Evolutionary conservation across 2,888 invertebrate species (phyloP), one percentile per base, ranked within the genome.

Genomic region (Pantelozetes paolii): DNA sequence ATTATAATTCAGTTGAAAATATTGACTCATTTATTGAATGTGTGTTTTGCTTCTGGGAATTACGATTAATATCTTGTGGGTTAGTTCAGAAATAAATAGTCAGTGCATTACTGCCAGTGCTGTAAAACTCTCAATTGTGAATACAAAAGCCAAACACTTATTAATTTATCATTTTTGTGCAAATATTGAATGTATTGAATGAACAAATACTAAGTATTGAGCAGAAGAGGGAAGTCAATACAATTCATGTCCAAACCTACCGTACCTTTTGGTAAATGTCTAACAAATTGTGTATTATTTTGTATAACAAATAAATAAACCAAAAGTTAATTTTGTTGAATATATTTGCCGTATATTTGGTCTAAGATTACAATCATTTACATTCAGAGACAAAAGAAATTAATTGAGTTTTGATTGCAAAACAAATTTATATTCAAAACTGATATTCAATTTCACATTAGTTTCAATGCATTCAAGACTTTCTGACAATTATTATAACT

Each of bases 151-250:
- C 59, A 20, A 62, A 26, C 30, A 32, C n/a, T 62, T n/a, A 32
- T 62, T 62, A 32, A 32, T 62, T 62, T 62, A 62, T 62, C 13
- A 62, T 62, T 30, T 62, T 62, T 54, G 26, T 20, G 23, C 54
- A 62, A 62, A 62, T 32, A 62, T 62, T 62, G 13, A 62, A 57
- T 57, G 57, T 23, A 50, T 50, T 50, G 2, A 50, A 50, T 50
- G n/a, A n/a, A 54, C 6, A 26, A 54, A 54, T 54, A 54, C 6
- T n/a, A n/a, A n/a, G n/a, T n/a, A n/a, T n/a, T 15, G 45, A 15
- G 15, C 18, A 45, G 45, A 45, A 36, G n/a, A 8, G 50, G 20
- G 50, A 5, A 54, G 20, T 54, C 9, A 26, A 26, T 54, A 26
- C 26, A 18, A 50, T n/a, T 50, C n/a, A 8, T n/a, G n/a, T 50